These are phyloP conservation scores for Lepidurus apus DNA, from an alignment of 1,140 invertebrate species.

Conservation along the genomic window DNA sequence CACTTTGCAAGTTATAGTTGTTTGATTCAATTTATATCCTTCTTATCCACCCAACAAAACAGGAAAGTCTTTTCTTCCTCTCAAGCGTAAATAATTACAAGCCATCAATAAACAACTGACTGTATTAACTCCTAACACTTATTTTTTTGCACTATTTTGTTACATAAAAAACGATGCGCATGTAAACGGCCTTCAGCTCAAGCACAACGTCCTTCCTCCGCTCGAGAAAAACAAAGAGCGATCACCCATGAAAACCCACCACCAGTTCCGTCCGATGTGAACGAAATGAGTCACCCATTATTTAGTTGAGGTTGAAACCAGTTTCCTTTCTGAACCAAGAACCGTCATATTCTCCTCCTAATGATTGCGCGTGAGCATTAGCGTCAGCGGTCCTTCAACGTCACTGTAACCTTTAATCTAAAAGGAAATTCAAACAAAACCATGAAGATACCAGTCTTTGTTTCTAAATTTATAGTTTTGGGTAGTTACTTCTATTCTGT, in stretches of 20 bases:
- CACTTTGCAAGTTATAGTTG: too few species aligned
- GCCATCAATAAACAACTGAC: background rate
- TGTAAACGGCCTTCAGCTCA: background rate
- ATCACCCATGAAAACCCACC: background rate
- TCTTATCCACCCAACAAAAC: too few species aligned
- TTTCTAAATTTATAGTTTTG: background rate
- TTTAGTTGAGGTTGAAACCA: background rate
- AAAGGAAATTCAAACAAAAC: background rate
- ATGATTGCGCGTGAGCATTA: background rate
- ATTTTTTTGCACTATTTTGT: background rate
- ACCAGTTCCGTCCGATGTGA: background rate
- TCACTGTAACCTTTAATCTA: constrained; percentile 4
- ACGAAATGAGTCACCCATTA: background rate
- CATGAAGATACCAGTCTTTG: background rate
- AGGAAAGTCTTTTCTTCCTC: too few species aligned
- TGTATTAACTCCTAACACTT: constrained; percentile 1
- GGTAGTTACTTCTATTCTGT: background rate
- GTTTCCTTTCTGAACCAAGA: background rate
- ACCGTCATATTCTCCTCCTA: background rate
- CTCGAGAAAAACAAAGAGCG: background rate
- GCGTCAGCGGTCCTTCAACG: background rate
- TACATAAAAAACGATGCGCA: background rate
- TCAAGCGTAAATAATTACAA: too few species aligned
- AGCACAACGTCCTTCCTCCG: background rate
- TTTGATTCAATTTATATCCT: too few species aligned